A percentile compares a stretch with the other conserved stretches of the same genome.
Evolutionary conservation across 30 jellyfish, hydroid and myxozoan species (phyloP).

Genomic region (Calvadosia cruxmelitensis): DNA sequence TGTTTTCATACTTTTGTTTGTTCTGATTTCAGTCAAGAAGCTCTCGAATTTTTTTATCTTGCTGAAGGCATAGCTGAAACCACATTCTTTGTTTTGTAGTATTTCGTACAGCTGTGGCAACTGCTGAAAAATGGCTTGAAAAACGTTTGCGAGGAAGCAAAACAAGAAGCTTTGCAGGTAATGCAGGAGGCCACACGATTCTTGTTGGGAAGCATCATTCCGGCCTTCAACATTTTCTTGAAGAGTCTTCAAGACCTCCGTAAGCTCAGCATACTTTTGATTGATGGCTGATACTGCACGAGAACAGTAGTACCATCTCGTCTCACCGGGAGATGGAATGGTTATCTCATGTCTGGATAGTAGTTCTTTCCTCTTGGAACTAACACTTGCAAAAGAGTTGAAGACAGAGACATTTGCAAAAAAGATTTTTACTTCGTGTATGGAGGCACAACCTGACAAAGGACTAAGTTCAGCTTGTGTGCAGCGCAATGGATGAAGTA

Average conservation of each 20-base stretch:
- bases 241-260: conserved; percentile 7
- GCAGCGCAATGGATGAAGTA: conserved; percentile 39
- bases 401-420: conserved; percentile 40
- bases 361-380: conserved; percentile 15
- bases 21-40: not conserved
- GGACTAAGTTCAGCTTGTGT: conserved; percentile 22
- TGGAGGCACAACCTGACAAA: conserved; percentile 31
- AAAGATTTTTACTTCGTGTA: conserved; percentile 18
- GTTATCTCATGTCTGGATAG: conserved; percentile 40
- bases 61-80: conserved; percentile 7
- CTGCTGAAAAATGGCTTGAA: conserved; percentile 21
- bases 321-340: conserved; percentile 45
- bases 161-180: conserved; percentile 19
- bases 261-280: conserved; percentile 4
- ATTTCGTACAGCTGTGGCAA: conserved; percentile 6
- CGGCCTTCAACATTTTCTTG: conserved; percentile 12
- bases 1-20: not conserved
- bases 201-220: conserved; percentile 8
- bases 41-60: not conserved
- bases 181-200: conserved; percentile 29
- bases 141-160: conserved; percentile 12
- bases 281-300: conserved; percentile 12
- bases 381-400: conserved; percentile 19
- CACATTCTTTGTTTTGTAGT: conserved; percentile 25
- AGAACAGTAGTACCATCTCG: conserved; percentile 36